These are phyloP conservation scores for Gallirallus australis DNA, from an alignment of 2,797 vertebrate species.

Conservation along the genomic window DNA sequence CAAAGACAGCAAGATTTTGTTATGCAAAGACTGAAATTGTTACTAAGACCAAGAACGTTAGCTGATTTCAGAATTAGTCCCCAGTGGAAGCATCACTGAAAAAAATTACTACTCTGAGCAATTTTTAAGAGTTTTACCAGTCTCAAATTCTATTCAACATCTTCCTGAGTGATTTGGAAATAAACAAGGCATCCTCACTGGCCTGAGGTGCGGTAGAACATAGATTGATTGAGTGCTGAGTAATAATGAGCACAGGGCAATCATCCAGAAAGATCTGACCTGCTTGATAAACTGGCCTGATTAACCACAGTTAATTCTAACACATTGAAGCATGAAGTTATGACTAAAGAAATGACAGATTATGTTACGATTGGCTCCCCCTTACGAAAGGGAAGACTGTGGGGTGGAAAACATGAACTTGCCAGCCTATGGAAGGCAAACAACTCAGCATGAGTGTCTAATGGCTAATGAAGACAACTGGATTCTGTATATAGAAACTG, in stretches of 20 bases:
- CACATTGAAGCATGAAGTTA: neutral
- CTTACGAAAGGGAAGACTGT: neutral
- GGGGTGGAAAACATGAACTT: neutral
- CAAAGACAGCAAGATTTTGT: neutral
- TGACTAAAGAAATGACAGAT: neutral
- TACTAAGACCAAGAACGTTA: neutral
- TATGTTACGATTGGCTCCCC: neutral
- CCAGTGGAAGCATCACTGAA: neutral
- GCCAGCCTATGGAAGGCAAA: neutral
- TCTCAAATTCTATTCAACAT: neutral
- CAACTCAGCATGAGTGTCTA: neutral
- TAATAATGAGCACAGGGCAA: neutral
- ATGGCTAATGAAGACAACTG: neutral
- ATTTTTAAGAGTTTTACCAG: neutral
- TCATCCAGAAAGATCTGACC: neutral
- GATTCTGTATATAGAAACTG: neutral
- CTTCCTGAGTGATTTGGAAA: neutral
- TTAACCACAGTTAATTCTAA: neutral
- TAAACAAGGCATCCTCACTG: neutral
- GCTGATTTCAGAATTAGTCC: neutral
- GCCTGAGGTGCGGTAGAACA: neutral
- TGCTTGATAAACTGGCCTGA: neutral
- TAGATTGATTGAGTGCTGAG: neutral
- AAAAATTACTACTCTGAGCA: neutral
- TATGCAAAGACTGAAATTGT: neutral